A percentile compares a stretch with the other conserved stretches of the same genome.
These are phyloP conservation scores for Fistularia commersonii DNA, from an alignment of 2,797 vertebrate genomes.

Conservation along the genomic window DNA sequence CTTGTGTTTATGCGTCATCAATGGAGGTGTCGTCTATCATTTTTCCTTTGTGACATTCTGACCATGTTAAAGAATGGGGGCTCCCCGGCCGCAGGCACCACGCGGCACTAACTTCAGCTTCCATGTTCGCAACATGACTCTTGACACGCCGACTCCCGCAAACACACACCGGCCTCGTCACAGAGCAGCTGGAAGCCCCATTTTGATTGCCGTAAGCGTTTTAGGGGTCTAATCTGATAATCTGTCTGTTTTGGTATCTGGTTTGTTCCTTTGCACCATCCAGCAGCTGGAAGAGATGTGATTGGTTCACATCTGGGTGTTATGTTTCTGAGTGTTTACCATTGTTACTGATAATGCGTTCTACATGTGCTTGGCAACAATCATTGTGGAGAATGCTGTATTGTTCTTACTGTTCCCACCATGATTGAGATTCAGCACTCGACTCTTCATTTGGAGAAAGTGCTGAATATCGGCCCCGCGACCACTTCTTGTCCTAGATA, in stretches of 20 bases:
- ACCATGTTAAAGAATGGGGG: slow-evolving; percentile 5
- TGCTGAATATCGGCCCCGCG: neutral
- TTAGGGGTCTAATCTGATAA: slow-evolving; percentile 62
- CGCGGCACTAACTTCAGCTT: slow-evolving; percentile 5
- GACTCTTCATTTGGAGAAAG: neutral
- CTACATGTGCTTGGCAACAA: slow-evolving; percentile 10
- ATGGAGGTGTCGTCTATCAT: slow-evolving; percentile 26
- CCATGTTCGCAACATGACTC: neutral
- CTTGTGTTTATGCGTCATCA: neutral
- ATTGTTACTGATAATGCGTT: neutral
- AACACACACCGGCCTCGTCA: slow-evolving; percentile 26
- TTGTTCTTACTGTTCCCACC: neutral
- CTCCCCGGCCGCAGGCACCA: slow-evolving; percentile 11
- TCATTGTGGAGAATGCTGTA: slow-evolving; percentile 1
- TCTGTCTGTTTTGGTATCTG: slow-evolving; percentile 65
- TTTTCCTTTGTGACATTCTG: slow-evolving; percentile 14
- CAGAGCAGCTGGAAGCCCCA: slow-evolving; percentile 35
- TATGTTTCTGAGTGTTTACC: too few relatives aligned
- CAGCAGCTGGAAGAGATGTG: slow-evolving; percentile 41
- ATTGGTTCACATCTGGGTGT: slow-evolving; percentile 21
- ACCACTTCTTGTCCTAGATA: slow-evolving; percentile 4
- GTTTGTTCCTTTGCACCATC: slow-evolving; percentile 19
- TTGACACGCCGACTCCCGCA: slow-evolving; percentile 5
- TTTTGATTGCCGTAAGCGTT: slow-evolving; percentile 54
- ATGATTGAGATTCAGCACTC: slow-evolving; percentile 10